Conservation (phyloP, 1,140 invertebrate species). For the Lordiphosa stackelbergi region DNA sequence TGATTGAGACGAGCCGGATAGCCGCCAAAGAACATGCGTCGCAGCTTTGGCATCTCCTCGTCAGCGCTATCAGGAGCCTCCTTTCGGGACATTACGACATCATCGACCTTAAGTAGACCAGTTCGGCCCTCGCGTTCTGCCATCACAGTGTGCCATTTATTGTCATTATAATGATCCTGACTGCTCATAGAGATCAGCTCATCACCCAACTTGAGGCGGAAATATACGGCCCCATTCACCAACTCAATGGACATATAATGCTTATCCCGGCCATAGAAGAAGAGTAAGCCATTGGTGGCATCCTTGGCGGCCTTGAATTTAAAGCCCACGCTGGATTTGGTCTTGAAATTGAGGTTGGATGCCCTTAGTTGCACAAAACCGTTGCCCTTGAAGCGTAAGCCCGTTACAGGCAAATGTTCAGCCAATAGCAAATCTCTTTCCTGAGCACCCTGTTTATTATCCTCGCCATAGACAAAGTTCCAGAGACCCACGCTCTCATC, state of each 20-base stretch:
- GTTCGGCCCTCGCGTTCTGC: conserved; percentile 82
- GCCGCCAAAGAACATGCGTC: conserved; percentile 93
- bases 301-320: conserved; percentile 89
- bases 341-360: conserved; percentile 78
- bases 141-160: conserved; percentile 88
- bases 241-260: conserved; percentile 92
- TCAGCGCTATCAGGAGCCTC: conserved; percentile 70
- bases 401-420: conserved; percentile 78
- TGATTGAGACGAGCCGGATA: conserved; percentile 84
- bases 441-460: conserved; percentile 85
- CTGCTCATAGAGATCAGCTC: conserved; percentile 81
- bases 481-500: conserved; percentile 93
- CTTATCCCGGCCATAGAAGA: conserved; percentile 86
- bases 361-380: conserved; percentile 87
- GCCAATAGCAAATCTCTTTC: conserved; percentile 78
- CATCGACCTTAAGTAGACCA: conserved; percentile 85
- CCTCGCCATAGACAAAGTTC: conserved; percentile 92
- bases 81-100: conserved; percentile 76
- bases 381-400: conserved; percentile 90
- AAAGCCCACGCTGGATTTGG: conserved; percentile 82
- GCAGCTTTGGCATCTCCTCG: conserved; percentile 79
- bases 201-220: conserved; percentile 84
- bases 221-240: conserved; percentile 85
- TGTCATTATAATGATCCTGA: conserved; percentile 85
- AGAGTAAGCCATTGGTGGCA: conserved; percentile 90